A percentile compares a stretch with the other conserved stretches of the same genome.
phyloP scores from a whole-genome alignment of 1,140 invertebrate genomes.

The Whitmania pigra region DNA sequence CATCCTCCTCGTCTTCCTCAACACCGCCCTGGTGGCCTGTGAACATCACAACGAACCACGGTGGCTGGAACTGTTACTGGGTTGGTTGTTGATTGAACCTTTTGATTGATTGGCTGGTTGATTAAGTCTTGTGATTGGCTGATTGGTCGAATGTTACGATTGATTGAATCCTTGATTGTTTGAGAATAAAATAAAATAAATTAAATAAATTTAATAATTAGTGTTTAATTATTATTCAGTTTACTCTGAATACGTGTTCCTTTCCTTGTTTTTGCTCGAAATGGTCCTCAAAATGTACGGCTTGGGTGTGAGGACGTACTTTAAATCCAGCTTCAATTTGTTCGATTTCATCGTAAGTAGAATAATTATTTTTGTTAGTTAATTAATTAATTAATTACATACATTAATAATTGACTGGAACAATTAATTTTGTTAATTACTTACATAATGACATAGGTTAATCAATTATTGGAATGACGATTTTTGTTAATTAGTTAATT shows the following conservation, averaged over 20 bases:
- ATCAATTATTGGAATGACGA: no score
- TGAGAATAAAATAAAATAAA: no score
- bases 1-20: conserved; percentile 96
- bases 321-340: conserved; percentile 90
- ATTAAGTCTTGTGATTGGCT: background rate
- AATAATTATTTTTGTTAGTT: background rate
- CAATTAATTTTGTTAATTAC: no score
- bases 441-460: no score
- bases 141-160: background rate
- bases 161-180: no score
- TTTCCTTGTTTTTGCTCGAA: conserved; percentile 94
- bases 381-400: no score
- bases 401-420: no score
- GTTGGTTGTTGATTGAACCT: conserved; percentile 54
- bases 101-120: conserved; percentile 11
- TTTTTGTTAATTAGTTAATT: no score
- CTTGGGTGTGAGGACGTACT: conserved; percentile 87
- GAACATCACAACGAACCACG: conserved; percentile 91
- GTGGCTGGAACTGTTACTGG: conserved; percentile 91
- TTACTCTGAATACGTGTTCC: conserved; percentile 92
- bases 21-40: conserved; percentile 93
- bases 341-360: conserved; percentile 80
- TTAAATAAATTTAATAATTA: no score
- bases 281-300: conserved; percentile 99
- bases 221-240: conserved; percentile 48